Base-by-base conservation (phyloP, 2,888 invertebrate genomes). In the Brachyopa scutellaris region DNA sequence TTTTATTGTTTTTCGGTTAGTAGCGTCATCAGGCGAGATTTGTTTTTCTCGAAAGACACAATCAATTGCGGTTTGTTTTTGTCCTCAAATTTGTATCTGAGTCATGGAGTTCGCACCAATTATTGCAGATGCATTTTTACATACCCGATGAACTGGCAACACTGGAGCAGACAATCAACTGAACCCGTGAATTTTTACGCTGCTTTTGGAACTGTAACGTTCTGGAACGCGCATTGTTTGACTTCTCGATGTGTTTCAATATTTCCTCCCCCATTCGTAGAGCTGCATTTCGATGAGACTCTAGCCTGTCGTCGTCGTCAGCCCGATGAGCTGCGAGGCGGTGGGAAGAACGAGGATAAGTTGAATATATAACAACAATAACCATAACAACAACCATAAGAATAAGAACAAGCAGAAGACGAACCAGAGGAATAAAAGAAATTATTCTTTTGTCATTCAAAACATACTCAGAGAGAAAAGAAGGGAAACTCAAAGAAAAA, bases 401-500 rank as follows among this genome's bases (percentile, higher is more conserved):
- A 67, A 79, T 13, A 76, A 67, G 61, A 45, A 53, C 15, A 45
- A 38, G 31, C 59, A 40, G 45, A 70, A 51, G 69, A 45, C 0
- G 9, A 62, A 67, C 53, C 53, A 55, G 6, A 69, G 21, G 31
- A 77, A 77, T 77, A 62, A 61, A 49, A 47, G 59, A 82, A 72
- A 77, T 77, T 77, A 82, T 82, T 77, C 82, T 82, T 77, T 82
- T 82, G 82, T 82, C 70, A 77, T 82, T 77, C 70, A 72, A 31
- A 82, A 64, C 57, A 78, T n/a, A 49, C 40, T 38, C 45, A 23
- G 26, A 19, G 45, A 51, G 49, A 70, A 64, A 21, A 11, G 36
- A 57, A 19, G 59, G 59, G 38, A 59, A 53, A 53, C 29, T 29
- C 47, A 36, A 62, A 74, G 59, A 73, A 79, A 77, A 66, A 33